Percentiles rank a stretch among this genome's conserved stretches.
phyloP scores from a whole-genome alignment of 2,797 vertebrate species.

The Rhynchotus rufescens region DNA sequence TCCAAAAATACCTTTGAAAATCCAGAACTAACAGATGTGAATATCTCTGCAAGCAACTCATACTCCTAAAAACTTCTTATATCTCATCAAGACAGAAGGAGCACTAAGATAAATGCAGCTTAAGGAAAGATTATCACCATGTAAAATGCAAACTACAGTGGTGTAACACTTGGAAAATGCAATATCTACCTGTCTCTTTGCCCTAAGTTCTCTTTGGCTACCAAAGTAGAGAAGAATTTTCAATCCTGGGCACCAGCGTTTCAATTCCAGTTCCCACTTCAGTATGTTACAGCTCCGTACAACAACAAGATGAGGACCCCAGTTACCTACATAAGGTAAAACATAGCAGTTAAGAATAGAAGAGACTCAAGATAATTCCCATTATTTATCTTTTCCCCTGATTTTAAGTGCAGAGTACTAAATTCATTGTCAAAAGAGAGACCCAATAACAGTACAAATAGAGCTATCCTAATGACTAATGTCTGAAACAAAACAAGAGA shows the following conservation, averaged over 20 bases:
- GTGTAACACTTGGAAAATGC: background rate
- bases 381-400: background rate
- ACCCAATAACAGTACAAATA: background rate
- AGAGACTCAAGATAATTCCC: background rate
- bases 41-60: background rate
- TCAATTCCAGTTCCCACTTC: conserved; percentile 96
- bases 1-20: background rate
- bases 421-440: background rate
- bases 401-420: background rate
- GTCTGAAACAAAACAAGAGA: background rate
- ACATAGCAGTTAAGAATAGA: background rate
- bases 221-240: conserved; percentile 95
- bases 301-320: conserved; percentile 97
- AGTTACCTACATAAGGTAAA: conserved; percentile 85
- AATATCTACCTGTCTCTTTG: conserved; percentile 94
- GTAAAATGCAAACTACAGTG: background rate
- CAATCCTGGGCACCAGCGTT: conserved; percentile 97
- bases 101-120: background rate
- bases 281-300: conserved; percentile 93
- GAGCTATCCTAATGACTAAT: background rate
- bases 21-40: background rate
- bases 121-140: background rate
- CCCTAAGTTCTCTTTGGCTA: conserved; percentile 88
- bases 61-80: background rate
- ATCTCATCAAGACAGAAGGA: background rate